phyloP scores from a whole-genome alignment of 2,797 vertebrate species.

The Cephalopachus bancanus region DNA sequence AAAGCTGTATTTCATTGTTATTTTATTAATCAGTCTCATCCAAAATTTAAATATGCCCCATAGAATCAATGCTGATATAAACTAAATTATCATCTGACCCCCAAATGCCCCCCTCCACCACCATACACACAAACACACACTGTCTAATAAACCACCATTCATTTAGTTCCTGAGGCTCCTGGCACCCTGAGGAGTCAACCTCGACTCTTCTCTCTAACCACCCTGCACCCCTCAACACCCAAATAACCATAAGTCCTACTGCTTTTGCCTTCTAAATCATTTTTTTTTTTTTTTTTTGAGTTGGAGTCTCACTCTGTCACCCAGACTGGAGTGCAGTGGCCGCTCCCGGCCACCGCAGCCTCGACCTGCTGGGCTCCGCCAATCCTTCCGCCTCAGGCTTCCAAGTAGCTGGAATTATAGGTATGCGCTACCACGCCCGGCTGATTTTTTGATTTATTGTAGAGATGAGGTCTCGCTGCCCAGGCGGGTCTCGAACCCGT shows the following conservation, averaged over 20 bases:
- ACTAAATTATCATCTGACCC: neutral
- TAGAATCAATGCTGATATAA: constrained; percentile 16
- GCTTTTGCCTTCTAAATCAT: neutral
- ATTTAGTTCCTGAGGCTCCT: neutral
- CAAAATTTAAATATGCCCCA: constrained; percentile 50
- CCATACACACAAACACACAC: neutral
- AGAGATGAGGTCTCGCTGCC: too few relatives aligned
- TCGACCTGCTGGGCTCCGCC: too few relatives aligned
- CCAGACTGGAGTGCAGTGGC: too few relatives aligned
- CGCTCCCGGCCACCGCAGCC: too few relatives aligned
- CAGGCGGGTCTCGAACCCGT: too few relatives aligned
- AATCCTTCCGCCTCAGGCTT: too few relatives aligned
- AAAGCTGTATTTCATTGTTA: constrained; percentile 53
- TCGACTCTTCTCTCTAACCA: neutral
- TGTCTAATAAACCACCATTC: neutral
- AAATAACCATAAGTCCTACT: neutral
- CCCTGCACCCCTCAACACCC: neutral
- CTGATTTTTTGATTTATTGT: too few relatives aligned
- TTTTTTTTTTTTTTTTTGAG: neutral
- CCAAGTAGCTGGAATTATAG: too few relatives aligned
- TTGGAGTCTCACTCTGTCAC: too few relatives aligned
- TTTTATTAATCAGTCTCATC: constrained; percentile 52
- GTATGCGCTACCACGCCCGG: too few relatives aligned
- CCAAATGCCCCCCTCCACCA: neutral
- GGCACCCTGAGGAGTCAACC: neutral